Percentiles rank a stretch among this genome's conserved stretches.
phyloP scores from a whole-genome alignment of 2,113 vertebrate species.

The Bufo bufo region DNA sequence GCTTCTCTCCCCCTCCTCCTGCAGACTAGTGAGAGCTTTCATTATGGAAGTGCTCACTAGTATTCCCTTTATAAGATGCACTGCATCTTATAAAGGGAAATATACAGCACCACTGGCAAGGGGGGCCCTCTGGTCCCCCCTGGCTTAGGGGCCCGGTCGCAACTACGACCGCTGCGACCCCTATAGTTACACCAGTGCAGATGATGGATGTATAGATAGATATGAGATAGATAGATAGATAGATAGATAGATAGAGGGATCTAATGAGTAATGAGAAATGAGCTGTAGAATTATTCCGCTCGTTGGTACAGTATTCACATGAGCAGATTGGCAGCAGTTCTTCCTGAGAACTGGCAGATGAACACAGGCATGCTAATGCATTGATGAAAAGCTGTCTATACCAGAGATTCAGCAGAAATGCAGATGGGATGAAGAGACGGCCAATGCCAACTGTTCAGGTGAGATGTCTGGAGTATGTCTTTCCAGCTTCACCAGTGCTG shows the following conservation, averaged over 20 bases:
- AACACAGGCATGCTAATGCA: not conserved
- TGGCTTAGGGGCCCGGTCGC: too few species aligned
- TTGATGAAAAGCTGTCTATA: not conserved
- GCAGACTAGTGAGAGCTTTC: too few species aligned
- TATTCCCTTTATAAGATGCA: too few species aligned
- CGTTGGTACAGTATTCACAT: not conserved
- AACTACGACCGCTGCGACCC: too few species aligned
- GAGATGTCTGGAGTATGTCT: not conserved
- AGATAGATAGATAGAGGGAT: not conserved
- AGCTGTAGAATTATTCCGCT: not conserved
- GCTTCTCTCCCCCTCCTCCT: too few species aligned
- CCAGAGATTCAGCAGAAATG: not conserved
- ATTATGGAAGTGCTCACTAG: too few species aligned
- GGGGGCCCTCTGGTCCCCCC: too few species aligned
- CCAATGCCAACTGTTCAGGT: conserved; percentile 7
- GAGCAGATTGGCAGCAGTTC: not conserved
- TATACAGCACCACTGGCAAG: too few species aligned
- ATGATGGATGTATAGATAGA: too few species aligned
- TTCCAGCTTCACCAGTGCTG: not conserved
- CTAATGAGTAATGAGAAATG: not conserved
- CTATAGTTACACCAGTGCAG: too few species aligned
- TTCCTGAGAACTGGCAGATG: not conserved
- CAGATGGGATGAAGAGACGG: not conserved
- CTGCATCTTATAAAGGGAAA: too few species aligned
- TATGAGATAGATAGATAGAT: not conserved